Conservation (phyloP, 30 jellyfish, hydroid and myxozoan genomes). For the Cassiopea andromeda region DNA sequence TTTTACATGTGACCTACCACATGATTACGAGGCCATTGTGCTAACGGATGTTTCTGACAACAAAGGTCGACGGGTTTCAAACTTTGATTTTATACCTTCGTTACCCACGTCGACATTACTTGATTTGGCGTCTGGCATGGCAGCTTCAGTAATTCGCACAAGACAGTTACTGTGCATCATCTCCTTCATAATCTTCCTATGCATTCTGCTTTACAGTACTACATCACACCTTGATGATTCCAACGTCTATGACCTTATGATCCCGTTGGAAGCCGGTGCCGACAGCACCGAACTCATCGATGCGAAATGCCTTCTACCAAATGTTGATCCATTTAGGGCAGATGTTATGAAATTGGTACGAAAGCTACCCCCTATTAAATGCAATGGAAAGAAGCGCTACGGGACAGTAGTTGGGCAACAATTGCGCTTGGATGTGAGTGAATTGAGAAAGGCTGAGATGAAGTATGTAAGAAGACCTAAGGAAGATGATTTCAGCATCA, state of each 20-base stretch:
- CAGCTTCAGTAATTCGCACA: too few relatives aligned
- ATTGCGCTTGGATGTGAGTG: conserved; percentile 2
- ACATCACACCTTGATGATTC: background rate
- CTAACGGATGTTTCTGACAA: too few relatives aligned
- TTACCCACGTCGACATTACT: too few relatives aligned
- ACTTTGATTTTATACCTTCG: too few relatives aligned
- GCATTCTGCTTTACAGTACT: too few relatives aligned
- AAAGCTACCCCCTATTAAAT: conserved; percentile 9
- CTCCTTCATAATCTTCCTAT: too few relatives aligned
- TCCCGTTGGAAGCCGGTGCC: conserved; percentile 21
- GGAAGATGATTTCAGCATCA: conserved; percentile 15
- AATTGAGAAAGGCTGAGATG: conserved; percentile 5
- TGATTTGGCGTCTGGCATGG: too few relatives aligned
- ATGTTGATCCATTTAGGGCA: conserved; percentile 22
- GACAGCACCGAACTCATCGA: conserved; percentile 5
- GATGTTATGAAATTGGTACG: conserved; percentile 15
- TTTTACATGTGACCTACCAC: too few relatives aligned
- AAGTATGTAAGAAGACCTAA: conserved; percentile 27
- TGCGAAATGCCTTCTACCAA: conserved; percentile 12
- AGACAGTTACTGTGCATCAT: too few relatives aligned
- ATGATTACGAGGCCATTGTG: too few relatives aligned
- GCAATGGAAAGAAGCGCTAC: conserved; percentile 22
- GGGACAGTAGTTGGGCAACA: conserved; percentile 7
- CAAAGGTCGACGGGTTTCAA: too few relatives aligned
- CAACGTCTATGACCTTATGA: background rate